Base-by-base conservation (phyloP, 2,797 vertebrate genomes). In the Sebastes taczanowskii region DNA sequence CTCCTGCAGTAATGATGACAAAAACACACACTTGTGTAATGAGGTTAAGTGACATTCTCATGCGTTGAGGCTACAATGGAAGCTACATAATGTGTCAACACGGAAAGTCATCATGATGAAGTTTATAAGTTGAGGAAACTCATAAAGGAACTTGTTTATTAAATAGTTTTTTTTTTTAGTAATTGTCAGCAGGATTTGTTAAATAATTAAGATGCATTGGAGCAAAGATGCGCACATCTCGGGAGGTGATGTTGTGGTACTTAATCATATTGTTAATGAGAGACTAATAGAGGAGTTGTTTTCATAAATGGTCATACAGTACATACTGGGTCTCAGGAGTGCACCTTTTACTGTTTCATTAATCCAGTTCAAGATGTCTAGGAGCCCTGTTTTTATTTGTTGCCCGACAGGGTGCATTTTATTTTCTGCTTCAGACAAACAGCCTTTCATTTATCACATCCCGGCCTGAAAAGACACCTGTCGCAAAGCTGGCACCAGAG, bases 371-470 rank as follows among this genome's bases (percentile, higher is more conserved):
- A 66, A 83, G 83, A 87, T 65, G 84, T 87, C 86, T 71, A 22
- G 49, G 75, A 90, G 82, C 53, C 32, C 56, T 81, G 83, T 84
- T 89, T 86, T 87, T 90, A 80, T 92, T 91, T 89, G 88, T 86
- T 83, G 70, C 71, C 87, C 87, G 84, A 59, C 81, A 83, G 87
- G 79, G 83, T 88, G 85, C 64, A 77, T 92, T 92, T 90, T 83
- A 73, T 85, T 91, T 89, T 70, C 83, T 66, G 79, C 83, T 78
- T 77, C 74, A 89, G 81, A 94, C 81, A 84, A 88, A 89, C 90
- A 86, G 78, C 77, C 84, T 90, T 92, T 93, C 92, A 94, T 95
- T 94, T 89, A 94, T 95, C 94, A 94, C 91, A 75, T 85, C 65
- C 80, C n/a, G 11, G 60, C 77, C 85, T 86, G 84, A 92, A 93